phyloP scores from a whole-genome alignment of 1,140 invertebrate genomes.

The Leptopilina boulardi region DNA sequence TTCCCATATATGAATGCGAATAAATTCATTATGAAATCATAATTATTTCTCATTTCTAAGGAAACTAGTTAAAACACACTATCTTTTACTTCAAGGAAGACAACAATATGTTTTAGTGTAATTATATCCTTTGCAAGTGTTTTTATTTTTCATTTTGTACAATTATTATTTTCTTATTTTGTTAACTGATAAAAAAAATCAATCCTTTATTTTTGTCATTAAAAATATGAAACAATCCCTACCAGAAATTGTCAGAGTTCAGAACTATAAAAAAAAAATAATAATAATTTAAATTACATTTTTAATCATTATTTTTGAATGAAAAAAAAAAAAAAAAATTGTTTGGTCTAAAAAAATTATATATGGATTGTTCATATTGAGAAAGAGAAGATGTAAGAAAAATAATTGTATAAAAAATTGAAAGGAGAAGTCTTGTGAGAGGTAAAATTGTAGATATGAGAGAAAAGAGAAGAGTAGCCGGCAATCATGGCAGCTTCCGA shows the following conservation, averaged over 20 bases:
- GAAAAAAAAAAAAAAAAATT: background rate
- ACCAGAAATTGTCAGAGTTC: no score
- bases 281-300: no score
- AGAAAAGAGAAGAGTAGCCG: background rate
- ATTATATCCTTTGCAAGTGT: background rate
- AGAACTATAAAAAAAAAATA: no score
- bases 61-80: background rate
- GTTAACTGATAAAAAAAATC: no score
- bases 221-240: no score
- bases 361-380: background rate
- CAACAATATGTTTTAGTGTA: background rate
- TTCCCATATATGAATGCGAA: background rate
- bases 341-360: background rate
- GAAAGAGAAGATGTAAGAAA: background rate
- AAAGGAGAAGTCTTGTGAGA: background rate
- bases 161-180: background rate
- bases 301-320: no score
- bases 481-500: background rate
- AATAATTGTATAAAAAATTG: background rate
- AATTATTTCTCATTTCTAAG: background rate
- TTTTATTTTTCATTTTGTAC: background rate
- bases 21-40: slow-evolving; percentile 20
- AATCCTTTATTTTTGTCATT: no score
- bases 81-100: background rate
- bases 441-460: background rate